Evolutionary conservation across 2,888 invertebrate genomes (phyloP), one percentile per base, ranked within the genome.

Genomic region (Drosophila basisetae): DNA sequence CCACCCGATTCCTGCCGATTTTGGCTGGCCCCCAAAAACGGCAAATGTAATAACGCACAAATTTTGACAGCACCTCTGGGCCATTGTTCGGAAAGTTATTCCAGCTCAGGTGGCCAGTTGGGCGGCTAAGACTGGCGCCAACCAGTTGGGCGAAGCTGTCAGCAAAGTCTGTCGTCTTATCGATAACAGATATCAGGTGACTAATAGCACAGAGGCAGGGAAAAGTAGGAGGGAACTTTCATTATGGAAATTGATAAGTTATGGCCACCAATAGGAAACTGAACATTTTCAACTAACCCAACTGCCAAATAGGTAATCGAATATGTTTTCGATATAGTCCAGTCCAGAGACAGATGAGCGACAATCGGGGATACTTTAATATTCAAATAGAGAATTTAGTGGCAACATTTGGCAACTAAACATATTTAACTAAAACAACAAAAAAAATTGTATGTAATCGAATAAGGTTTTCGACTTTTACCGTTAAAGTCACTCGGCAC

Each of bases 271-370:
- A 47, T 9, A 16, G 16, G 1, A 47, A 47, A 28, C 47, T 47
- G 9, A 16, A 25, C 16, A 47, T 16, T 47, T 47, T 9, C 16
- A 25, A 2, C 47, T 47, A 9, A 9, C 47, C 25, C 4, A 47
- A 9, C 47, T 47, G 47, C 2, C 37, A 18, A 7, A 28, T 11
- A 2, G 28, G 18, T 11, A 52, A 58, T 65, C 65, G 68, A 65
- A n/a, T 28, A 16, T 22, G 37, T 43, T 53, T 37, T 61, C 67
- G 30, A 33, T 31, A 31, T n/a, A 41, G 16, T 33, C 25, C 13
- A 49, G 43, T 6, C 11, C 1, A 11, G 22, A 22, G 43, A 43
- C 11, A 41, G 98, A 80, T 99, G 94, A 93, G 37, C 98, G 94
- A 16, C n/a, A 5, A 3, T 41, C n/a, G 1, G 41, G 2, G 4